These are phyloP conservation scores for Heliocidaris tuberculata DNA, from an alignment of 35 echinoderm and acorn worm genomes.

Conservation along the genomic window DNA sequence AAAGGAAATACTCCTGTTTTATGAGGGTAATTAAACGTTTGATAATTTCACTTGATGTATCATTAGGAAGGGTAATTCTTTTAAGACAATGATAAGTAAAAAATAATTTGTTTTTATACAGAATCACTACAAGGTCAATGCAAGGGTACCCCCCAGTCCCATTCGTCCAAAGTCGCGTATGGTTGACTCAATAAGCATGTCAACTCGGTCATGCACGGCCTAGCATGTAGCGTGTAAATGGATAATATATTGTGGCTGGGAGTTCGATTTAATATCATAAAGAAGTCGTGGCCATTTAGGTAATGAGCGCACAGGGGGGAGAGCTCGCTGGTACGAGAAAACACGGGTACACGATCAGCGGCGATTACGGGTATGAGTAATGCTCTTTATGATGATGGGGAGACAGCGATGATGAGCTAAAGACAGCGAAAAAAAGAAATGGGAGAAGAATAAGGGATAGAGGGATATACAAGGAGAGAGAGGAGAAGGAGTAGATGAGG, in stretches of 20 bases:
- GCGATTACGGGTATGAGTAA: slow-evolving; percentile 38
- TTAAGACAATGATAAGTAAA: background rate
- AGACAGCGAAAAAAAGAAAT: background rate
- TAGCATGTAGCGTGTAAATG: slow-evolving; percentile 37
- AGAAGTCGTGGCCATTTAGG: slow-evolving; percentile 39
- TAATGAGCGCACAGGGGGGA: slow-evolving; percentile 33
- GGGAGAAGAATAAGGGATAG: slow-evolving; percentile 17
- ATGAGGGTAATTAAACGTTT: background rate
- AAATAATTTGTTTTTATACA: background rate
- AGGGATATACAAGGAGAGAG: background rate
- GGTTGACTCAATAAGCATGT: background rate
- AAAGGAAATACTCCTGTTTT: background rate
- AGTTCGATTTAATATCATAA: slow-evolving; percentile 33
- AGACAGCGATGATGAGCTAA: background rate
- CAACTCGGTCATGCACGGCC: background rate
- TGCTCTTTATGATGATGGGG: slow-evolving; percentile 24
- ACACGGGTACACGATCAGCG: slow-evolving; percentile 3
- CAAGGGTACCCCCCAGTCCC: background rate
- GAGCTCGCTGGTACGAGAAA: background rate
- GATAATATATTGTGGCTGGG: slow-evolving; percentile 32
- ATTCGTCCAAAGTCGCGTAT: background rate
- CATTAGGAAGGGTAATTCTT: background rate
- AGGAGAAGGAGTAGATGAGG: background rate
- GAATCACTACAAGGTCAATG: background rate
- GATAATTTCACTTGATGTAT: background rate